Percentiles rank a stretch among this genome's conserved stretches.
Evolutionary conservation across 2,797 vertebrate species (phyloP).

Genomic region (Pygocentrus nattereri): DNA sequence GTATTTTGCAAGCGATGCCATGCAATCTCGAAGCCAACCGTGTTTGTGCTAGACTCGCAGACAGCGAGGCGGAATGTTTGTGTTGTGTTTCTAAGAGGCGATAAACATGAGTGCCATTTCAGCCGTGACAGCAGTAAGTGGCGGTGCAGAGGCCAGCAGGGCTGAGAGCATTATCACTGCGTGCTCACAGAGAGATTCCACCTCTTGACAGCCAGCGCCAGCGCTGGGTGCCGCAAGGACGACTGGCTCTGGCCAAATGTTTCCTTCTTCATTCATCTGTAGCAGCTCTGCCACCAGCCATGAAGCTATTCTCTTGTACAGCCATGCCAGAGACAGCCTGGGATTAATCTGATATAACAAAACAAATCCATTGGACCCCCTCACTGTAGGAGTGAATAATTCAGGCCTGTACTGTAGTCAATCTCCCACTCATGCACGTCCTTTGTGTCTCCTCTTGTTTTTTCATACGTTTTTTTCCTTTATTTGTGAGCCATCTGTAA

Average conservation of each 20-base stretch:
- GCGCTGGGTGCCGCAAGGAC: not conserved
- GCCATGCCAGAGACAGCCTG: not conserved
- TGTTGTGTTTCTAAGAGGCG: not conserved
- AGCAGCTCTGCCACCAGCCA: not conserved
- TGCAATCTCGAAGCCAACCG: not conserved
- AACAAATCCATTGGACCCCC: no score
- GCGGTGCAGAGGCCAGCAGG: not conserved
- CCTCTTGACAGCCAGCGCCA: not conserved
- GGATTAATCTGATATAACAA: not conserved
- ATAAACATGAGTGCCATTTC: slow-evolving; percentile 9
- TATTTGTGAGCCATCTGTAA: no score
- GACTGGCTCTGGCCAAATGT: not conserved
- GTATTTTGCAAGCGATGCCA: not conserved
- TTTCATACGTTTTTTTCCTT: no score
- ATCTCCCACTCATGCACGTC: no score
- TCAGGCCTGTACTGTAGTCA: no score
- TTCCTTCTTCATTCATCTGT: not conserved
- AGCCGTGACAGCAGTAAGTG: slow-evolving; percentile 25
- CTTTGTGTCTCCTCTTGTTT: no score
- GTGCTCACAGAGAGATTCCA: not conserved
- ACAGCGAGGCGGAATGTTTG: not conserved
- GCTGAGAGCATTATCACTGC: slow-evolving; percentile 1
- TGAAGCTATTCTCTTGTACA: not conserved
- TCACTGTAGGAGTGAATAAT: no score
- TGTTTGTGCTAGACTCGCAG: not conserved